Base-by-base conservation (phyloP, 2,797 vertebrate species). In the Coendou prehensilis region DNA sequence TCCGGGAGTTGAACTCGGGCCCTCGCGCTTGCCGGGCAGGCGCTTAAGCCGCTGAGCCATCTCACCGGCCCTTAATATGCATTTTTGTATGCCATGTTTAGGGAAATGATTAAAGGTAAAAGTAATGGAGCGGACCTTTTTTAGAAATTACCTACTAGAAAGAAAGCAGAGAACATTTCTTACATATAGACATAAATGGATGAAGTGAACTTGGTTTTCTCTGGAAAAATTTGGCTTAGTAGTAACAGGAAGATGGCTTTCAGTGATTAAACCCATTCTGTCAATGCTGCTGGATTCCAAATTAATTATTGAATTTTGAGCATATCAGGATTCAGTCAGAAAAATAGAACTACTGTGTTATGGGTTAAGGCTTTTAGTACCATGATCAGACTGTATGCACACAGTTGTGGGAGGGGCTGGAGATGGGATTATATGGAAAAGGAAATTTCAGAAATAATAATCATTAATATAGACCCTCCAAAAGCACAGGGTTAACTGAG, bases 101-200 rank as follows among this genome's bases (percentile, higher is more conserved):
- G 50, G 81, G 75, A 95, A 89, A 76, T 93, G 59, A 90, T 86
- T 92, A 89, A 86, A 97, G 56, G 79, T 64, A 37, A 91, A 86
- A 93, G 50, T 88, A 76, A 86, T 30, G 33, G 47, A 95, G 54
- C 23, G 93, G 37, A 81, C 6, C 6, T 47, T 92, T 89, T 33
- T 54, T 30, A 91, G 75, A n/a, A 87, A 91, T 83, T 54, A 78
- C 22, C 45, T 93, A 15, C 14, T 82, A 17, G 47, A 84, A 22
- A 93, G 76, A 95, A 79, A 69, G 22, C 56, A 50, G 56, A 67
- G 59, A 52, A 63, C 54, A 28, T 89, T 87, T 89, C 63, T 73
- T 33, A 73, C 22, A 26, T 89, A 41, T 3, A 82, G 84, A 89
- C 94, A 67, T 85, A 88, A 75, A 23, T 91, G 57, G 82, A 78